A percentile compares a stretch with the other conserved stretches of the same genome.
These are phyloP conservation scores for Drosophila kuntzei DNA, from an alignment of 2,888 invertebrate species.

Conservation along the genomic window DNA sequence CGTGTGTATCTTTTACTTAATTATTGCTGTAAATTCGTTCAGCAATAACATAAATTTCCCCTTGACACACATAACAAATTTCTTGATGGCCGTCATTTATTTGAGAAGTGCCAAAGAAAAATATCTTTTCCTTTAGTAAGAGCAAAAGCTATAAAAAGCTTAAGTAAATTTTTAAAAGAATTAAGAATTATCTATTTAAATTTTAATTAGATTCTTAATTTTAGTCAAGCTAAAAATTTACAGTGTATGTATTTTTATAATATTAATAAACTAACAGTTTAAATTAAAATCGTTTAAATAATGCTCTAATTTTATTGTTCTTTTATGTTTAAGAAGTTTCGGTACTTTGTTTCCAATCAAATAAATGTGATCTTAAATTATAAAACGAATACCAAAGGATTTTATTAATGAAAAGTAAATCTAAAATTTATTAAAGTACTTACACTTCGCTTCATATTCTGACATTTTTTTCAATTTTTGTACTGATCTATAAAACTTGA, in stretches of 20 bases:
- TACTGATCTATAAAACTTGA: too few species aligned
- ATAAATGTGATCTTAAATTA: too few species aligned
- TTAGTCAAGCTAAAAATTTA: background rate
- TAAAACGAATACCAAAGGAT: too few species aligned
- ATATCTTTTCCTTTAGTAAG: slow-evolving; percentile 24
- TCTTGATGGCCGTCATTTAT: slow-evolving; percentile 54
- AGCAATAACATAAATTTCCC: slow-evolving; percentile 69
- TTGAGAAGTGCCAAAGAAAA: slow-evolving; percentile 40
- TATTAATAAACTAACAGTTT: background rate
- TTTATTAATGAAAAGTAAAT: too few species aligned
- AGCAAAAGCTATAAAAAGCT: slow-evolving; percentile 24
- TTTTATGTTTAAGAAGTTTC: background rate
- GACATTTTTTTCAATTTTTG: too few species aligned
- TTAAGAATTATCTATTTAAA: background rate
- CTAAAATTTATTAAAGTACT: too few species aligned
- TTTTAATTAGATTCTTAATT: slow-evolving; percentile 1
- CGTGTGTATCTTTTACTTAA: slow-evolving; percentile 68
- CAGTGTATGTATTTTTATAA: too few species aligned
- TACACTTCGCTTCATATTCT: too few species aligned
- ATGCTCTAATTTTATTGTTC: background rate
- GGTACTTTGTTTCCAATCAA: too few species aligned
- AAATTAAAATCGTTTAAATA: background rate
- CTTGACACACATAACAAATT: slow-evolving; percentile 51
- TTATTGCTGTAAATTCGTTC: slow-evolving; percentile 68
- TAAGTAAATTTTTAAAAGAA: background rate